Evolutionary conservation across 2,113 vertebrate species (phyloP).

Genomic region (Gymnocephalus cernua): DNA sequence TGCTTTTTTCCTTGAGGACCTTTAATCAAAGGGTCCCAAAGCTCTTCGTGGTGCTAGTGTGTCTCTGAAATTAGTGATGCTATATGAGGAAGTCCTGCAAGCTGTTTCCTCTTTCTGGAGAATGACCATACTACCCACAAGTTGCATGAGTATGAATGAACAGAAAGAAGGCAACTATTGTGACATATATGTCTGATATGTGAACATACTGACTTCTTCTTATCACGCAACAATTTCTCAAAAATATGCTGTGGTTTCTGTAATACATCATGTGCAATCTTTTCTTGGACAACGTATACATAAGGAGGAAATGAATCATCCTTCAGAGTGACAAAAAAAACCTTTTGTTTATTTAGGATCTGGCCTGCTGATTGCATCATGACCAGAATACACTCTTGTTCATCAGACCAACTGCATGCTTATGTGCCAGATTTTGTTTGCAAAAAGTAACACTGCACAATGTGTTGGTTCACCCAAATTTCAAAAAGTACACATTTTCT

Average conservation of each 20-base stretch:
- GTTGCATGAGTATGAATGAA: conserved; percentile 35
- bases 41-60: conserved; percentile 14
- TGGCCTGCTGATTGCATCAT: not conserved
- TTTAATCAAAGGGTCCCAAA: conserved; percentile 16
- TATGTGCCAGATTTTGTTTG: not conserved
- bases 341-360: not conserved
- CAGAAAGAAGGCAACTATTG: conserved; percentile 30
- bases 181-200: conserved; percentile 35
- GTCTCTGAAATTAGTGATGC: conserved; percentile 38
- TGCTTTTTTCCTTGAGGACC: conserved; percentile 30
- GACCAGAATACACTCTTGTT: not conserved
- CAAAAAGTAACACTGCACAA: no score
- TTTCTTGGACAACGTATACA: not conserved
- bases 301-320: conserved; percentile 25
- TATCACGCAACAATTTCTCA: conserved; percentile 33
- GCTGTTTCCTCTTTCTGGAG: conserved; percentile 74
- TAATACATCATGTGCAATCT: conserved; percentile 1
- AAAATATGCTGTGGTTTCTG: conserved; percentile 1
- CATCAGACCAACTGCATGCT: not conserved
- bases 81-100: conserved; percentile 77
- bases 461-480: not conserved
- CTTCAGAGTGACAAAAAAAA: not conserved
- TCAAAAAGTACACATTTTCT: not conserved
- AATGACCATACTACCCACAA: conserved; percentile 34
- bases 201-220: conserved; percentile 30